These are phyloP conservation scores for Atta colombica DNA, from an alignment of 1,140 invertebrate species.

Conservation along the genomic window DNA sequence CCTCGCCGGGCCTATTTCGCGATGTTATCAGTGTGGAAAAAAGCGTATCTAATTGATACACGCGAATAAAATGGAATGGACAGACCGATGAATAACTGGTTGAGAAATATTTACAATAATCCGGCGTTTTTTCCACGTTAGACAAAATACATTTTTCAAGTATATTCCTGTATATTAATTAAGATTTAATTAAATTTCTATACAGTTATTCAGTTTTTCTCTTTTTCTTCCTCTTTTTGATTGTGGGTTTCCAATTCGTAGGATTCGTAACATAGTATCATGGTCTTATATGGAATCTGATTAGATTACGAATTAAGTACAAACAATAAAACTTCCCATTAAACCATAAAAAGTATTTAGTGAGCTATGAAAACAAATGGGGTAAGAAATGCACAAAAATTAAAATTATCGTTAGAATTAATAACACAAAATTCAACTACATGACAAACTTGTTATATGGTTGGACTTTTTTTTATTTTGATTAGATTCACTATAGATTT, in stretches of 20 bases:
- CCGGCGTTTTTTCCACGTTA: neutral
- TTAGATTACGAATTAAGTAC: neutral
- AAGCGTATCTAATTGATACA: slow-evolving; percentile 55
- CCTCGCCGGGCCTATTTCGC: slow-evolving; percentile 1
- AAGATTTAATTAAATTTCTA: slow-evolving; percentile 3
- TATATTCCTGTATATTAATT: neutral
- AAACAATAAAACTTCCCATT: too few relatives aligned
- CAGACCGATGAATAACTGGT: slow-evolving; percentile 28
- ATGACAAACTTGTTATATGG: too few relatives aligned
- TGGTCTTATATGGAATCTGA: neutral
- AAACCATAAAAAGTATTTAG: too few relatives aligned
- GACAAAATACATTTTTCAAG: neutral
- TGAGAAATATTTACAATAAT: slow-evolving; percentile 23
- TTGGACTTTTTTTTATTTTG: too few relatives aligned
- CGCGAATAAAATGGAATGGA: neutral
- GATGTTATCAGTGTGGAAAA: slow-evolving; percentile 39
- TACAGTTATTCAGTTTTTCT: neutral
- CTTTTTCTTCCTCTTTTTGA: neutral
- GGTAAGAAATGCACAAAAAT: too few relatives aligned
- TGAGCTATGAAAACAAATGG: too few relatives aligned
- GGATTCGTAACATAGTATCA: too few relatives aligned
- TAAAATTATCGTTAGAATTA: too few relatives aligned
- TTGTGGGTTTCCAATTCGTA: neutral
- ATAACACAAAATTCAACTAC: too few relatives aligned
- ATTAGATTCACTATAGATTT: neutral